Percentiles rank a stretch among this genome's conserved stretches.
Conservation (phyloP, 2,113 vertebrate genomes). For the Oryzias javanicus region DNA sequence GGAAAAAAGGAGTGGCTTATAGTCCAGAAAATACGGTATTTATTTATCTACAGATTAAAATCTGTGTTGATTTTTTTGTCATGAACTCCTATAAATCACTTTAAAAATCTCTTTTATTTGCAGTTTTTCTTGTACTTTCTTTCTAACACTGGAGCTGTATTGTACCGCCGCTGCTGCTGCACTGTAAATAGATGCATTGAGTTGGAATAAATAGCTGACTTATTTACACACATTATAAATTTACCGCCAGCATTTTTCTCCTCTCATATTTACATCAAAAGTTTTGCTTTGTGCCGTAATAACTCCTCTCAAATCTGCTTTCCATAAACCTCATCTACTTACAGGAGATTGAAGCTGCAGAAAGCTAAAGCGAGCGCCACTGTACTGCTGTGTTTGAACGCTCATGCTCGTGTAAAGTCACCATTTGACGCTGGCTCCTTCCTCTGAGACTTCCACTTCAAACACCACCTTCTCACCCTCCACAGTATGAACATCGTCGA, state of each 20-base stretch:
- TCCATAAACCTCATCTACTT: background rate
- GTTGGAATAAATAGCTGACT: constrained; percentile 1
- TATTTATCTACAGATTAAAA: too few relatives aligned
- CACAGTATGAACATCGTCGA: constrained; percentile 87
- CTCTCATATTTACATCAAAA: background rate
- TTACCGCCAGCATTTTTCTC: background rate
- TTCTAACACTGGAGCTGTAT: background rate
- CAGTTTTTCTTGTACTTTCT: too few relatives aligned
- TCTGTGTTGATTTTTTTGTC: too few relatives aligned
- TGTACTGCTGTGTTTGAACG: background rate
- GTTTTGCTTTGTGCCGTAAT: background rate
- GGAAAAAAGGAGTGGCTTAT: too few relatives aligned
- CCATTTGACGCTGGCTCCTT: constrained; percentile 88
- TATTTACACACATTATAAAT: background rate
- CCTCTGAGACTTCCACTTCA: constrained; percentile 87
- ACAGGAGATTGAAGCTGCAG: too few relatives aligned
- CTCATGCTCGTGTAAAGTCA: constrained; percentile 30
- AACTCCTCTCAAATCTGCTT: background rate
- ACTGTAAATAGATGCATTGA: background rate
- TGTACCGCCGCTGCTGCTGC: background rate
- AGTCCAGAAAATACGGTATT: too few relatives aligned
- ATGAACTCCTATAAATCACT: too few relatives aligned
- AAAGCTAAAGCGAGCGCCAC: too few relatives aligned
- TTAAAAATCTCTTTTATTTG: too few relatives aligned
- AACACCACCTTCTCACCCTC: constrained; percentile 88